phyloP scores from a whole-genome alignment of 2,797 vertebrate species.

The Vespertilio murinus region DNA sequence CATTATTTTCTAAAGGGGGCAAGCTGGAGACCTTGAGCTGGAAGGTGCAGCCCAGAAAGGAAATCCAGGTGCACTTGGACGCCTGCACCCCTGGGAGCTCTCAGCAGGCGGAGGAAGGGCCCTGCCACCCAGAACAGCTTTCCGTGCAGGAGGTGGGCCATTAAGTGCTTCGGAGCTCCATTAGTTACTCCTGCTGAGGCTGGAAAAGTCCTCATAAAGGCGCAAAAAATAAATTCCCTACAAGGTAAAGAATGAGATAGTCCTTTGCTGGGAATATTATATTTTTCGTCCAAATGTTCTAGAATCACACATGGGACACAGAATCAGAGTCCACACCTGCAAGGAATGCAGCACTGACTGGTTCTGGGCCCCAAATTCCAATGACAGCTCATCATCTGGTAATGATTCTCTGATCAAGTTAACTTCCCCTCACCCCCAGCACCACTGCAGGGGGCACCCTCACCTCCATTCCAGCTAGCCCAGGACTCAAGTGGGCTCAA shows the following conservation, averaged over 20 bases:
- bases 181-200: slow-evolving; percentile 69
- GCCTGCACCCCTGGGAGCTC: slow-evolving; percentile 17
- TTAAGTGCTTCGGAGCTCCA: slow-evolving; percentile 69
- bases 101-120: slow-evolving; percentile 49
- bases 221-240: slow-evolving; percentile 61
- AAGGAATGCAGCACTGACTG: not conserved
- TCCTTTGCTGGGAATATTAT: slow-evolving; percentile 43
- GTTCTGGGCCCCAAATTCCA: not conserved
- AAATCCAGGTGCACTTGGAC: slow-evolving; percentile 34
- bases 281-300: slow-evolving; percentile 39
- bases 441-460: not conserved
- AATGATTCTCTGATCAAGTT: not conserved
- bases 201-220: slow-evolving; percentile 64
- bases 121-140: not conserved
- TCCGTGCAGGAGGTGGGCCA: slow-evolving; percentile 48
- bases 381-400: not conserved
- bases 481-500: not conserved
- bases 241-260: slow-evolving; percentile 48
- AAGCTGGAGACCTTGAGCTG: not conserved
- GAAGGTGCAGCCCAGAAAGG: not conserved
- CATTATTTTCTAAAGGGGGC: slow-evolving; percentile 38
- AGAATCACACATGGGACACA: not conserved
- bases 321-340: not conserved
- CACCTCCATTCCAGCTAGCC: not conserved
- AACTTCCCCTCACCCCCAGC: not conserved